Percentiles rank a stretch among this genome's conserved stretches.
These are phyloP conservation scores for Gymnodraco acuticeps DNA, from an alignment of 2,797 vertebrate species.

Conservation along the genomic window DNA sequence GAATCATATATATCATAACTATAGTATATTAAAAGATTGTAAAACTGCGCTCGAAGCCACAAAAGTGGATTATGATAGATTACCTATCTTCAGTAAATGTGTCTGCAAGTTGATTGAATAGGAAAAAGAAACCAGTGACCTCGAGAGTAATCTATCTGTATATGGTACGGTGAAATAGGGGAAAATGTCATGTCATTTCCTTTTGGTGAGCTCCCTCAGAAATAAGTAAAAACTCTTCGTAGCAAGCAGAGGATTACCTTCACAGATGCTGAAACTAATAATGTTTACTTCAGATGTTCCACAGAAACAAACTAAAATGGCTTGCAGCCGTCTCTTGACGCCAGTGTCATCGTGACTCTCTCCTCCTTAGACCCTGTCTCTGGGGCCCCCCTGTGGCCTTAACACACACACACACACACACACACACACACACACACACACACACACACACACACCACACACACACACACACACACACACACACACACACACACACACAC, in stretches of 20 bases:
- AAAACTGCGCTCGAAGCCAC: not conserved
- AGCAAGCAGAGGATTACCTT: constrained; percentile 39
- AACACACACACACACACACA: not conserved
- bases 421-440: too few species aligned
- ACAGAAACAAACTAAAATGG: constrained; percentile 1
- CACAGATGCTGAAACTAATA: constrained; percentile 37
- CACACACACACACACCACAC: too few species aligned
- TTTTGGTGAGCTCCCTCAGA: constrained; percentile 10
- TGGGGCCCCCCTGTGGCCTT: constrained; percentile 86
- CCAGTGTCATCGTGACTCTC: constrained; percentile 34
- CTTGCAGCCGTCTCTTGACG: constrained; percentile 22
- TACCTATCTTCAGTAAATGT: not conserved
- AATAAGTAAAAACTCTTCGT: constrained; percentile 36
- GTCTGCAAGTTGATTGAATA: not conserved
- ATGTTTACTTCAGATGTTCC: constrained; percentile 28
- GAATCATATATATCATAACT: too few species aligned
- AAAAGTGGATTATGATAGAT: not conserved
- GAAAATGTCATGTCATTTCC: constrained; percentile 27
- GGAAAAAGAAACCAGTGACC: not conserved
- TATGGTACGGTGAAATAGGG: too few species aligned
- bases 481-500: too few species aligned
- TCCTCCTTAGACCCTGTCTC: constrained; percentile 73
- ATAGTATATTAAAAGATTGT: not conserved
- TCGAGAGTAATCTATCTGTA: too few species aligned
- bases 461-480: too few species aligned